phyloP scores from a whole-genome alignment of 2,888 invertebrate genomes.

The Ochropleura leucogaster region DNA sequence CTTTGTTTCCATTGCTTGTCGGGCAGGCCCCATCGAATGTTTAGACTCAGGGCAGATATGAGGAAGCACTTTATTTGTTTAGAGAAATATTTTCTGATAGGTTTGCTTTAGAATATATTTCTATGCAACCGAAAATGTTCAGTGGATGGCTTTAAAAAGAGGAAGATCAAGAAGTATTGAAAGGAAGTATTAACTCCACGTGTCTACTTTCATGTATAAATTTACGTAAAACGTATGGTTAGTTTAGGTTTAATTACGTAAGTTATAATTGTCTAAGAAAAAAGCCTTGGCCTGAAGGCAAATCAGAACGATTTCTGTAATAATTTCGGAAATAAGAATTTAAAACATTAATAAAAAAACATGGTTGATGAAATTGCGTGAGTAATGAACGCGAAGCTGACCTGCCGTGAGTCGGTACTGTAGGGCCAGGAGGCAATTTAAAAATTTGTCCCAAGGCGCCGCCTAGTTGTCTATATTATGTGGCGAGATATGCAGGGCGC shows the following conservation, averaged over 20 bases:
- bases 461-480: conserved; percentile 83
- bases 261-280: neutral
- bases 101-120: conserved; percentile 5
- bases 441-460: conserved; percentile 86
- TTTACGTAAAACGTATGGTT: neutral
- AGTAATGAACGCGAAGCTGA: conserved; percentile 67
- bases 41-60: conserved; percentile 48
- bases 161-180: neutral
- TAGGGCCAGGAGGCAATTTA: conserved; percentile 84
- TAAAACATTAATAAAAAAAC: conserved; percentile 59
- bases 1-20: conserved; percentile 74
- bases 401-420: conserved; percentile 74
- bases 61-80: conserved; percentile 26
- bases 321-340: conserved; percentile 37
- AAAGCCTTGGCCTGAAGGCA: neutral
- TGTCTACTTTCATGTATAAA: neutral
- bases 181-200: too few species aligned
- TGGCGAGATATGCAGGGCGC: conserved; percentile 77
- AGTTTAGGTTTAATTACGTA: too few species aligned
- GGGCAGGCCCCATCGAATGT: conserved; percentile 42
- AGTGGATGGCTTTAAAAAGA: neutral
- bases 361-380: conserved; percentile 61
- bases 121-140: neutral
- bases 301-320: neutral
- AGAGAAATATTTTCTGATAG: conserved; percentile 24